Evolutionary conservation across 2,797 vertebrate species (phyloP), one percentile per base, ranked within the genome.

Genomic region (Pangasius mekongensis): DNA sequence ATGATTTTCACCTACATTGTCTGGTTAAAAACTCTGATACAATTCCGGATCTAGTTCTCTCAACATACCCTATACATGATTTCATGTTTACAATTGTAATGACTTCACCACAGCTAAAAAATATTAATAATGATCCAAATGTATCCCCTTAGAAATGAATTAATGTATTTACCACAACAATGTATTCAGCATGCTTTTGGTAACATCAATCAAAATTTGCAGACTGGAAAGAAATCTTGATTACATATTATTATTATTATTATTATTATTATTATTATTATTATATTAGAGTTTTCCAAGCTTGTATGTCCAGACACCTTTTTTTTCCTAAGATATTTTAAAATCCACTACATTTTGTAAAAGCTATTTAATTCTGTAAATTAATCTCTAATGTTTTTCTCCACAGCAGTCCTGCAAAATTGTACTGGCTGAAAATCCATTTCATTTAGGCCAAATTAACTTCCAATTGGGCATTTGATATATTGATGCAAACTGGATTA

Each of bases 381-480:
- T 39, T 39, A 30, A 84, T 88, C 18, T 60, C 33, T 30, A 81
- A 39, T 73, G 43, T 20, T 85, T 83, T 78, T 82, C n/a, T 67
- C 71, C 30, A 24, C 18, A 87, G 58, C 20, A 83, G 73, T 47
- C 67, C 5, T 20, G 62, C 49, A 78, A 24, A 56, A 60, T 60
- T 43, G 9, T n/a, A 22, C 36, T 77, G 64, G 36, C 49, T 30
- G 24, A 39, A 88, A 86, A 85, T 33, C 47, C 62, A 82, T 84
- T 91, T 91, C 47, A 90, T 90, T 91, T 89, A 86, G 84, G 10
- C 85, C 47, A 74, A 86, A 66, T 89, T 88, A 90, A 84, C 33
- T 73, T 90, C 84, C 86, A 83, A 88, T 62, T 87, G 39, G 78
- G 82, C 83, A 83, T 87, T 85, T 88, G 78, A 87, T 89, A 86